These are phyloP conservation scores for Wasmannia auropunctata DNA, from an alignment of 1,140 invertebrate genomes.

Conservation along the genomic window DNA sequence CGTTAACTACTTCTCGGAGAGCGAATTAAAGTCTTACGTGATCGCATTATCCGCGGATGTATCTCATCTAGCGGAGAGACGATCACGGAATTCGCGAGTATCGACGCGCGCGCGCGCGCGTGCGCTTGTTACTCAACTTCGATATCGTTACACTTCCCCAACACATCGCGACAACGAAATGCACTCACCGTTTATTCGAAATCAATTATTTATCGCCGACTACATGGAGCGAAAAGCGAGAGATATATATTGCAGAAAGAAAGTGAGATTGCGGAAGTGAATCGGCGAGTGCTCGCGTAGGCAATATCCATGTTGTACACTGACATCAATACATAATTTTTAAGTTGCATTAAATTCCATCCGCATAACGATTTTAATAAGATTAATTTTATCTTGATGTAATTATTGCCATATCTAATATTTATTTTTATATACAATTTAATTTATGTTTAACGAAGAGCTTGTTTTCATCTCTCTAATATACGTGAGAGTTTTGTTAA, in stretches of 20 bases:
- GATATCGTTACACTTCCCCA: neutral
- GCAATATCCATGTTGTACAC: neutral
- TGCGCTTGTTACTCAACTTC: slow-evolving; percentile 28
- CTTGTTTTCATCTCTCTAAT: neutral
- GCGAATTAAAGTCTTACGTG: slow-evolving; percentile 12
- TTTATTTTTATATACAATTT: neutral
- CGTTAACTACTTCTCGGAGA: neutral
- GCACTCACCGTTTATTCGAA: slow-evolving; percentile 4
- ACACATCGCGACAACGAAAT: slow-evolving; percentile 9
- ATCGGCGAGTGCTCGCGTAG: neutral
- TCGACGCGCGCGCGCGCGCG: too few relatives aligned
- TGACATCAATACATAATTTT: neutral
- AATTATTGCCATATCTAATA: neutral
- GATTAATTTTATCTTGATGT: neutral
- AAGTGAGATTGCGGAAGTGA: neutral
- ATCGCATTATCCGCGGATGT: neutral
- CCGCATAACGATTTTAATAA: neutral
- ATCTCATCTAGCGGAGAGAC: slow-evolving; percentile 5
- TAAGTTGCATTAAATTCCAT: neutral
- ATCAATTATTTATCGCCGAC: slow-evolving; percentile 17
- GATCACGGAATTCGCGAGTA: neutral
- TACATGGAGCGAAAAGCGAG: neutral
- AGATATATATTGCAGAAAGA: neutral
- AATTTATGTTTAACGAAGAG: neutral
- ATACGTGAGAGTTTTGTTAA: neutral